A percentile compares a stretch with the other conserved stretches of the same genome.
These are phyloP conservation scores for Mystacides longicornis DNA, from an alignment of 2,888 invertebrate genomes.

Conservation along the genomic window DNA sequence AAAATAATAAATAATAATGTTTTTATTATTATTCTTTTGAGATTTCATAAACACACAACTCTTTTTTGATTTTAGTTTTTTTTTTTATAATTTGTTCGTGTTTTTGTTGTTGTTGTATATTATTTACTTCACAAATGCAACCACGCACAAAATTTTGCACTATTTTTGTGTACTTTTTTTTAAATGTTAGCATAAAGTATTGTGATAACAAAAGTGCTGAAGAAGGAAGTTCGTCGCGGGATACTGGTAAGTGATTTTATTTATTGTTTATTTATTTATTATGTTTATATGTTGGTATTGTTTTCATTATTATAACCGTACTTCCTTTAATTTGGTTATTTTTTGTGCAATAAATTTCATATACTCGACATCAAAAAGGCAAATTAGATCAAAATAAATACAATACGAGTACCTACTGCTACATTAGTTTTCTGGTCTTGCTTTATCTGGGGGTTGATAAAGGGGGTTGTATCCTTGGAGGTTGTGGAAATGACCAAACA, in stretches of 20 bases:
- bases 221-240: neutral
- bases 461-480: no score
- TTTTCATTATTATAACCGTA: no score
- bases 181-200: neutral
- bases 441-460: no score
- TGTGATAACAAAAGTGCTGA: no score
- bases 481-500: no score
- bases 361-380: no score
- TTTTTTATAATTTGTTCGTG: neutral
- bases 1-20: conserved; percentile 2
- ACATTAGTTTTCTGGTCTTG: no score
- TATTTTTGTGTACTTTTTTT: neutral
- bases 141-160: neutral
- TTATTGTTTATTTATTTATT: neutral
- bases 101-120: neutral
- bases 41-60: neutral
- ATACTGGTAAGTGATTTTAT: neutral
- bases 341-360: no score
- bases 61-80: neutral
- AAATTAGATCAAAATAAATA: no score
- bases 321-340: no score
- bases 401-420: no score
- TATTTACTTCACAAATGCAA: neutral
- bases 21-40: neutral
- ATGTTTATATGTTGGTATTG: neutral